Evolutionary conservation across 2,797 vertebrate species (phyloP).

Genomic region (Girardinus metallicus): DNA sequence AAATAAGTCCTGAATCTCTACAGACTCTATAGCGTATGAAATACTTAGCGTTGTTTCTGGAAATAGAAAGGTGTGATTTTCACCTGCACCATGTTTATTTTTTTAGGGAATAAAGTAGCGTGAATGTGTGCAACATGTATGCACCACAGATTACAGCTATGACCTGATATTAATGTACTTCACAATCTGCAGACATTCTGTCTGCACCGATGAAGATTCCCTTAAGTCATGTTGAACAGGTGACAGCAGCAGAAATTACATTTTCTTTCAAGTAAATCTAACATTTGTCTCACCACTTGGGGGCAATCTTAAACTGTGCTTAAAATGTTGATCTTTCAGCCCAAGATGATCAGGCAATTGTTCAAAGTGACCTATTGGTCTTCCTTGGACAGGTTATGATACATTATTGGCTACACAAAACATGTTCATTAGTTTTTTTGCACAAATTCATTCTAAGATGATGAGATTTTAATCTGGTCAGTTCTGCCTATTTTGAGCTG

Average conservation of each 20-base stretch:
- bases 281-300: not conserved
- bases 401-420: no score
- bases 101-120: not conserved
- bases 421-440: no score
- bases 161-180: not conserved
- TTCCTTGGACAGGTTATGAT: no score
- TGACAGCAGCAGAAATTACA: not conserved
- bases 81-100: not conserved
- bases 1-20: not conserved
- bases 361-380: not conserved
- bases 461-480: no score
- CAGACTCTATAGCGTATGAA: not conserved
- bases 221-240: not conserved
- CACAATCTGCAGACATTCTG: not conserved
- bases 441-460: no score
- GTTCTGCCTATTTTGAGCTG: no score
- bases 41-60: not conserved
- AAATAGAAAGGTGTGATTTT: not conserved
- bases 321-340: not conserved
- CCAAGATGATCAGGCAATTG: not conserved
- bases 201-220: not conserved
- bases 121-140: not conserved
- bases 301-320: not conserved
- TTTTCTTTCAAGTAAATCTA: not conserved
- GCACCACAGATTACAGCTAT: not conserved